A percentile compares a stretch with the other conserved stretches of the same genome.
phyloP scores from a whole-genome alignment of 2,888 invertebrate species.

The Lithophane ornitopus region DNA sequence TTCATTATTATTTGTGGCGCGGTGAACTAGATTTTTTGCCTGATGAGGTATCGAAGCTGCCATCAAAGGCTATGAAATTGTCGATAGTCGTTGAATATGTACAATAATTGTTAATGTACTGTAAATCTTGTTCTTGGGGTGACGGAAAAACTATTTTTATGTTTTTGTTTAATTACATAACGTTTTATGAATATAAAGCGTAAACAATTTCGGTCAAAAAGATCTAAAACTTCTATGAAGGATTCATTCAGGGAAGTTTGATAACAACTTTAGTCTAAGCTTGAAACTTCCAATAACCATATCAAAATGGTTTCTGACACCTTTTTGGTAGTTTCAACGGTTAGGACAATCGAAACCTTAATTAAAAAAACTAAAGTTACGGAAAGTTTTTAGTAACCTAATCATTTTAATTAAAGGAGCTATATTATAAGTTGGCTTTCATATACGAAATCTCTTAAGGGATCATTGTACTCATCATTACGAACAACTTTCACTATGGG shows the following conservation, averaged over 20 bases:
- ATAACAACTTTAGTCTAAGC: background rate
- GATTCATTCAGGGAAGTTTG: no score
- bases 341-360: background rate
- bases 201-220: background rate
- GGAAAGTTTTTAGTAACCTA: background rate
- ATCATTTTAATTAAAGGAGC: background rate
- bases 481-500: no score
- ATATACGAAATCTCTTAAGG: no score
- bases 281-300: background rate
- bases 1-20: conserved; percentile 31
- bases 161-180: background rate
- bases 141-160: background rate
- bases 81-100: background rate
- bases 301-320: background rate
- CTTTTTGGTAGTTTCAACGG: background rate
- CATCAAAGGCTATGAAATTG: background rate
- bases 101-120: background rate
- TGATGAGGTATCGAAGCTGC: background rate
- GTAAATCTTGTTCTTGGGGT: no score
- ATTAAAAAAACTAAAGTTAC: background rate
- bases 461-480: no score
- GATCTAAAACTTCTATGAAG: background rate
- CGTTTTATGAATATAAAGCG: no score
- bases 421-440: no score
- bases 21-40: background rate